Conservation (phyloP, 2,113 vertebrate genomes). For the Thryonomys swinderianus region DNA sequence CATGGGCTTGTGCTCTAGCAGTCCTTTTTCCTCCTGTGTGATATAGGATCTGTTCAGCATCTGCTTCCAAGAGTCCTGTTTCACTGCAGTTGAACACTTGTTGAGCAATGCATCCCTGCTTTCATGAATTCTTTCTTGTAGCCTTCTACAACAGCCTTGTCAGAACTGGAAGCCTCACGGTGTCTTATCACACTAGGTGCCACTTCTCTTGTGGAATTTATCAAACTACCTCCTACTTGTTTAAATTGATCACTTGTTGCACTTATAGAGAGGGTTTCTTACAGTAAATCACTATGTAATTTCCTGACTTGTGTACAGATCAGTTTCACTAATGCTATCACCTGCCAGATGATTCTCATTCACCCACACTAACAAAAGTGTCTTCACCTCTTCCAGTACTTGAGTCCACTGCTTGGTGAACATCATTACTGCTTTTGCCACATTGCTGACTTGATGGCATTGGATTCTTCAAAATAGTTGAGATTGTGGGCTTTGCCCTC, state of each 20-base stretch:
- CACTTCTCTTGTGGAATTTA: neutral
- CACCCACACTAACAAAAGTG: neutral
- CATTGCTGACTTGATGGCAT: neutral
- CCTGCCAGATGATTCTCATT: neutral
- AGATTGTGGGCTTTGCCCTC: neutral
- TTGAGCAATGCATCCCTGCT: neutral
- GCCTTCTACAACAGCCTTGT: neutral
- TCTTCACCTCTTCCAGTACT: neutral
- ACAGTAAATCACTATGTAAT: neutral
- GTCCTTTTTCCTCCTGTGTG: neutral
- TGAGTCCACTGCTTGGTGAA: neutral
- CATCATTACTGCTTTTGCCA: neutral
- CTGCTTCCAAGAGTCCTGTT: neutral
- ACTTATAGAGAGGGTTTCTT: neutral
- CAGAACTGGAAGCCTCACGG: neutral
- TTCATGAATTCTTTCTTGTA: neutral
- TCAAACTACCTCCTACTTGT: neutral
- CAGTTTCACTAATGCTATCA: neutral
- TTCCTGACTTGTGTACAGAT: neutral
- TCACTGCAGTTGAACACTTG: neutral
- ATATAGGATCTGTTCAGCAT: neutral
- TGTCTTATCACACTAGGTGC: neutral
- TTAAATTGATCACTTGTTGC: neutral
- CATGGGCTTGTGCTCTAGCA: neutral
- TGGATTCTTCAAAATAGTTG: neutral